Evolutionary conservation across 2,888 invertebrate genomes (phyloP).

Genomic region (Tenthredo distinguenda): DNA sequence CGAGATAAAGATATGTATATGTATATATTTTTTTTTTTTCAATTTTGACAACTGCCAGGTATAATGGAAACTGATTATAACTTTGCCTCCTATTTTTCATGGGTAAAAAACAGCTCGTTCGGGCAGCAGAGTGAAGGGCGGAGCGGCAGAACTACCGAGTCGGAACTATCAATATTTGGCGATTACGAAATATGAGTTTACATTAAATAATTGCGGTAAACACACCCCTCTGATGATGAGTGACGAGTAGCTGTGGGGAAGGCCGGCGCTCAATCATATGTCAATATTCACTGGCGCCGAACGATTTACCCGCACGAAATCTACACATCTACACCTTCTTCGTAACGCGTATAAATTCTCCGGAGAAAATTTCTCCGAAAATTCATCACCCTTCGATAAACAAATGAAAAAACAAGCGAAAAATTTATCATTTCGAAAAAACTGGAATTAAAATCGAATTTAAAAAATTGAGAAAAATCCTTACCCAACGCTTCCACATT

Average conservation of each 20-base stretch:
- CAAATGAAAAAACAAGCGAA: background rate
- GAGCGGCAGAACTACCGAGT: constrained; percentile 58
- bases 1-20: background rate
- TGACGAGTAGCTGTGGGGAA: constrained; percentile 68
- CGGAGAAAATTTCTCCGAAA: background rate
- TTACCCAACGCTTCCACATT: background rate
- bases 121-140: background rate
- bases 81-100: background rate
- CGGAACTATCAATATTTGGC: constrained; percentile 76
- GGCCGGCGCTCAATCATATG: constrained; percentile 53
- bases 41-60: background rate
- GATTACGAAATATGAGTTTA: constrained; percentile 77
- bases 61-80: background rate
- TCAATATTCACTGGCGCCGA: constrained; percentile 51
- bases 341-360: background rate
- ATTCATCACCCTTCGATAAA: background rate
- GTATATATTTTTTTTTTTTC: background rate
- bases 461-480: background rate
- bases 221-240: constrained; percentile 68
- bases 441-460: background rate
- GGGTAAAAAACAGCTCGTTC: background rate
- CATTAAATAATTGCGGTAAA: constrained; percentile 78
- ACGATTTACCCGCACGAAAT: background rate
- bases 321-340: background rate
- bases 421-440: background rate